Percentiles rank a stretch among this genome's conserved stretches.
phyloP scores from a whole-genome alignment of 2,888 invertebrate genomes.

The Scaptomyza flava region DNA sequence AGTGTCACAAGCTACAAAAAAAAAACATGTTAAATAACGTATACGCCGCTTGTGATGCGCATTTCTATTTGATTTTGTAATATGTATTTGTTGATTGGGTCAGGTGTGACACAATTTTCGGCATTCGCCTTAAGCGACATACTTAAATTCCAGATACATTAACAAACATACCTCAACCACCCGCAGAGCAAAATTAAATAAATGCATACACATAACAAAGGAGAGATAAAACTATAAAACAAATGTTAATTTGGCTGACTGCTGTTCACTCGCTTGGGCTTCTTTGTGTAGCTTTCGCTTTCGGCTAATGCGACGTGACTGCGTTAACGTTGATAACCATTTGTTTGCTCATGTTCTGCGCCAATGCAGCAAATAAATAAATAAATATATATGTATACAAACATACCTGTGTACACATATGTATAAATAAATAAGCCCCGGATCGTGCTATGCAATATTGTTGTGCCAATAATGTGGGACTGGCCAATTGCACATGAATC shows the following conservation, averaged over 20 bases:
- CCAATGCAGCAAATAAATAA: constrained; percentile 38
- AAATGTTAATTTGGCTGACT: constrained; percentile 63
- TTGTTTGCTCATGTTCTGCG: constrained; percentile 60
- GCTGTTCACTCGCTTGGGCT: constrained; percentile 28
- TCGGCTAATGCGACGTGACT: constrained; percentile 68
- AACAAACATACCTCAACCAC: constrained; percentile 11
- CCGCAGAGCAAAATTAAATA: background rate
- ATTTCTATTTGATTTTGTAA: constrained; percentile 62
- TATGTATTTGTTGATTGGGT: constrained; percentile 45
- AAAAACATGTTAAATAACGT: constrained; percentile 66
- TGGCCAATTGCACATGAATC: constrained; percentile 32
- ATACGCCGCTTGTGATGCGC: constrained; percentile 61
- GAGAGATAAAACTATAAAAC: constrained; percentile 52
- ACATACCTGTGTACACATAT: constrained; percentile 23
- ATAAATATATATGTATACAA: constrained; percentile 1
- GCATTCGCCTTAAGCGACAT: constrained; percentile 64
- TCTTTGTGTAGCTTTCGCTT: constrained; percentile 67
- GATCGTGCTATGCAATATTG: constrained; percentile 43
- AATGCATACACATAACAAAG: background rate
- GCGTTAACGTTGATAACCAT: constrained; percentile 48
- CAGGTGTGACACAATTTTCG: constrained; percentile 72
- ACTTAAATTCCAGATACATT: constrained; percentile 46
- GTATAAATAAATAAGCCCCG: constrained; percentile 39
- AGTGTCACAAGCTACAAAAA: constrained; percentile 61
- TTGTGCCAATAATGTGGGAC: constrained; percentile 52